These are phyloP conservation scores for Unio delphinus DNA, from an alignment of 2,888 invertebrate species.

Conservation along the genomic window DNA sequence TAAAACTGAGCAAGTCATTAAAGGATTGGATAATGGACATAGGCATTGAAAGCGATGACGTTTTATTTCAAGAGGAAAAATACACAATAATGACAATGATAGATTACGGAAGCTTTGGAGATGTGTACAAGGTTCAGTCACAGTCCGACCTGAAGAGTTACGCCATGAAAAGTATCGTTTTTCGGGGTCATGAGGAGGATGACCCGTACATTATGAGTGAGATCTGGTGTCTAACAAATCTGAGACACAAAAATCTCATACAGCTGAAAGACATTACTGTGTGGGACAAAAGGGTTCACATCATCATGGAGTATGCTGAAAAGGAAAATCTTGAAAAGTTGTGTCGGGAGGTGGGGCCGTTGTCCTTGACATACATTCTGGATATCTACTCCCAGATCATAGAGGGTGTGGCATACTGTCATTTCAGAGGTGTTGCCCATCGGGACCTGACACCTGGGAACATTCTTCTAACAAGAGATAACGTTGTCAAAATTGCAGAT, in stretches of 20 bases:
- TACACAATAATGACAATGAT: conserved; percentile 32
- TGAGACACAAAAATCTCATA: conserved; percentile 39
- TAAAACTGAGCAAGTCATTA: no score
- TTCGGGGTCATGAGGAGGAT: conserved; percentile 24
- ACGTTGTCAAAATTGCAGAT: conserved; percentile 41
- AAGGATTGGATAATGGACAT: no score
- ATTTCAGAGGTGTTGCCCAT: conserved; percentile 36
- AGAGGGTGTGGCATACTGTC: conserved; percentile 36
- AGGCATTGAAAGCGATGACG: no score
- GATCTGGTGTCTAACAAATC: conserved; percentile 31
- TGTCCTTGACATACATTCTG: conserved; percentile 13
- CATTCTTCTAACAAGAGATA: conserved; percentile 27
- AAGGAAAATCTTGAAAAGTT: conserved; percentile 38
- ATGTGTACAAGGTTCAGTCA: conserved; percentile 33
- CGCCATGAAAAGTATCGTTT: conserved; percentile 39
- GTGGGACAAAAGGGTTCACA: conserved; percentile 18
- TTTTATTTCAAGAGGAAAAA: neutral
- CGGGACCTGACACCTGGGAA: conserved; percentile 42
- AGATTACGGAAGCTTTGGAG: conserved; percentile 44
- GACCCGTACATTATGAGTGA: conserved; percentile 39
- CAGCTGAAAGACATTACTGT: conserved; percentile 29
- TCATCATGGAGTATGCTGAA: conserved; percentile 44
- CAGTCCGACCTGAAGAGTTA: conserved; percentile 14
- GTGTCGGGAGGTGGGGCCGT: conserved; percentile 6
- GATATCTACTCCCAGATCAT: conserved; percentile 32